These are phyloP conservation scores for Hydrolagus colliei DNA, from an alignment of 2,797 vertebrate species.

Conservation along the genomic window DNA sequence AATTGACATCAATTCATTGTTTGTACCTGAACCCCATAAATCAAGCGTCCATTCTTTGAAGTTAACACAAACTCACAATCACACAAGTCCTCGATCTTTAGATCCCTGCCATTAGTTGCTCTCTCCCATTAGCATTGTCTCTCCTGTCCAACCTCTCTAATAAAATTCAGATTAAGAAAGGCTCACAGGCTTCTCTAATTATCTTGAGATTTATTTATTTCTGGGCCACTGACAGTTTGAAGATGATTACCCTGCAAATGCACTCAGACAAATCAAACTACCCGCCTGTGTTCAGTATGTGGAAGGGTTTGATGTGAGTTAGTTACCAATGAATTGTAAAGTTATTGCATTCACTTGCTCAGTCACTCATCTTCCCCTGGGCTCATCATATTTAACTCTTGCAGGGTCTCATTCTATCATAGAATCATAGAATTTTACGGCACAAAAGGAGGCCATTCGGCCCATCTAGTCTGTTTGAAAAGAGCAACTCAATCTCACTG, in stretches of 20 bases:
- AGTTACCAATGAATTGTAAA: neutral
- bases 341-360: neutral
- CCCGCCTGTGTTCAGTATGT: neutral
- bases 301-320: neutral
- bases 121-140: neutral
- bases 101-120: neutral
- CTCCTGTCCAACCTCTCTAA: neutral
- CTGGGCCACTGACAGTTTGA: neutral
- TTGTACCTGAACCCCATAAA: neutral
- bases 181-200: neutral
- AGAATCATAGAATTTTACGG: too few relatives aligned
- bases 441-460: too few relatives aligned
- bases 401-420: neutral
- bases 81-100: neutral
- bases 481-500: too few relatives aligned
- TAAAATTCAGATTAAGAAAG: neutral
- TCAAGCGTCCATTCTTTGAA: neutral
- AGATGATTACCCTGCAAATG: constrained; percentile 16
- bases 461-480: too few relatives aligned
- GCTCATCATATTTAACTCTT: neutral
- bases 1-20: neutral
- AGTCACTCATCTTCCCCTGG: too few relatives aligned
- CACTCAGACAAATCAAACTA: constrained; percentile 25
- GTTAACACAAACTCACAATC: neutral
- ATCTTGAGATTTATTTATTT: neutral